Conservation (phyloP, 1,140 invertebrate species). For the Drosophila arawakana region DNA sequence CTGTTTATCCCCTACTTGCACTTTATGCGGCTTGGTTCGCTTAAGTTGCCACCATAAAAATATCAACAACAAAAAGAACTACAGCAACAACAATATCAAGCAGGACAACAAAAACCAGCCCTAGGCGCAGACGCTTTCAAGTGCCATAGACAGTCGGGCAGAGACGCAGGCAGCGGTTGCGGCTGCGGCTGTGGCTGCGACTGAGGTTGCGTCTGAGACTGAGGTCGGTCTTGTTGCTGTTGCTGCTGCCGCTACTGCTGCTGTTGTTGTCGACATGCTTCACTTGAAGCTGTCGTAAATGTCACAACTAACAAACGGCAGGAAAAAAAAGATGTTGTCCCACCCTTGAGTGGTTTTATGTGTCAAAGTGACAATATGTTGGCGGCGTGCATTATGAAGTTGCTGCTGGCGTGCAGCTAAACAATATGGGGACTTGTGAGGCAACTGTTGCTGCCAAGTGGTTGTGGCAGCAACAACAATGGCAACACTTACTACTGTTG, state of each 20-base stretch:
- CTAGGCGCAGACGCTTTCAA: slow-evolving; percentile 75
- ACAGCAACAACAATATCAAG: slow-evolving; percentile 8
- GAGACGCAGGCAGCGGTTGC: slow-evolving; percentile 2
- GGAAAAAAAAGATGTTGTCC: slow-evolving; percentile 33
- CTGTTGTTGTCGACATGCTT: slow-evolving; percentile 49
- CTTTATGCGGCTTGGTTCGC: slow-evolving; percentile 42
- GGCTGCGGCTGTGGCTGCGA: slow-evolving; percentile 13
- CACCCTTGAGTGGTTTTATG: slow-evolving; percentile 73
- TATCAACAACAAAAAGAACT: slow-evolving; percentile 33
- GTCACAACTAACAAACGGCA: slow-evolving; percentile 66
- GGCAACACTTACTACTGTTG: slow-evolving; percentile 24
- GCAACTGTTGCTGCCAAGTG: slow-evolving; percentile 58
- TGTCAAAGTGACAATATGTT: slow-evolving; percentile 82
- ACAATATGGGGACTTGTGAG: slow-evolving; percentile 45
- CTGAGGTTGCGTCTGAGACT: slow-evolving; percentile 51
- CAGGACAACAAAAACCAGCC: slow-evolving; percentile 40
- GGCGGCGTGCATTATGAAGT: slow-evolving; percentile 67
- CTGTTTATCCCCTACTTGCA: too few relatives aligned
- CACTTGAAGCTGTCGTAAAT: slow-evolving; percentile 79
- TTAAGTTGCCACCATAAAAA: slow-evolving; percentile 33
- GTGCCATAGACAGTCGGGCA: slow-evolving; percentile 61
- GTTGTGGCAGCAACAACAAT: slow-evolving; percentile 41
- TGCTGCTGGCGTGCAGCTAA: slow-evolving; percentile 49
- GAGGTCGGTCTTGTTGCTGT: slow-evolving; percentile 40
- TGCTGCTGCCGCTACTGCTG: slow-evolving; percentile 7